Evolutionary conservation across 2,113 vertebrate genomes (phyloP).

Genomic region (Ctenomys sociabilis): DNA sequence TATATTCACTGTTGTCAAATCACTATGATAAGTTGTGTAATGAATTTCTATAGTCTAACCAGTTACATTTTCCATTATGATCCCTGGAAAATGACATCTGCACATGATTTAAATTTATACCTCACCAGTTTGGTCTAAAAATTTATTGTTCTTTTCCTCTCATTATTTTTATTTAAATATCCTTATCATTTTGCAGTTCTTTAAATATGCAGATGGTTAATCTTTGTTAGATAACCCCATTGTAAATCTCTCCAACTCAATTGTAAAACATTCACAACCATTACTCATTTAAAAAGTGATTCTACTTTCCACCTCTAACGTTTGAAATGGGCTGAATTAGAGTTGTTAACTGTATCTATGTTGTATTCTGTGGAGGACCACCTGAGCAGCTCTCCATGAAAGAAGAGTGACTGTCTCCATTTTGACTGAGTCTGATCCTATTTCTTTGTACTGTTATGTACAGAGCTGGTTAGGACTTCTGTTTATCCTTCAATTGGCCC

Average conservation of each 20-base stretch:
- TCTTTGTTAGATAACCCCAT: background rate
- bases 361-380: too few species aligned
- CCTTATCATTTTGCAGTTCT: background rate
- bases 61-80: background rate
- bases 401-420: too few species aligned
- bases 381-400: too few species aligned
- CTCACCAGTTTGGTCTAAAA: background rate
- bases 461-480: too few species aligned
- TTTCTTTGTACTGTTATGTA: too few species aligned
- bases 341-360: background rate
- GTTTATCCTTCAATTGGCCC: too few species aligned
- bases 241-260: background rate
- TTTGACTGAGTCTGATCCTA: too few species aligned
- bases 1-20: background rate
- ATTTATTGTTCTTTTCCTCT: background rate
- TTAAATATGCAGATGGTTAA: background rate
- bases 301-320: background rate
- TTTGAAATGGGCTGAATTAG: background rate
- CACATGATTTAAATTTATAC: background rate
- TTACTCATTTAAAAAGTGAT: background rate
- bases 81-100: background rate
- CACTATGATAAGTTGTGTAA: background rate
- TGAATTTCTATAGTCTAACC: background rate
- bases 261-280: background rate
- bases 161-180: background rate